Evolutionary conservation across 2,888 invertebrate species (phyloP).

Genomic region (Acanthoscelides obtectus): DNA sequence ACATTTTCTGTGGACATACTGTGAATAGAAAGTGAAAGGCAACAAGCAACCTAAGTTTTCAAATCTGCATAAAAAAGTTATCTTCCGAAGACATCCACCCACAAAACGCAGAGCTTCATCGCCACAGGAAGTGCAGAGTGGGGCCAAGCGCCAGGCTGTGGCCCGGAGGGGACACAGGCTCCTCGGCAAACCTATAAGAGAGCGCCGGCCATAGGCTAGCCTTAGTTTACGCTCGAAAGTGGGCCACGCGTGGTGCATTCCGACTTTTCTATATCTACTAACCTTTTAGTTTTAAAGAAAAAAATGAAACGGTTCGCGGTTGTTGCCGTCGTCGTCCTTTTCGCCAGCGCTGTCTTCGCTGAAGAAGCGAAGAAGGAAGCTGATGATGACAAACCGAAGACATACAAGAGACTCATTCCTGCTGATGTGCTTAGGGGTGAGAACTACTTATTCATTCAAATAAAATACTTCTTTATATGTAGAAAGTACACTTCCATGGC

Average conservation of each 20-base stretch:
- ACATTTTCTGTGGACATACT: too few relatives aligned
- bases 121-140: not conserved
- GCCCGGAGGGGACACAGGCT: not conserved
- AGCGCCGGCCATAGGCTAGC: constrained; percentile 4
- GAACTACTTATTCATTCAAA: not conserved
- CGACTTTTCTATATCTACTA: not conserved
- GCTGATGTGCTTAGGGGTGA: constrained; percentile 87
- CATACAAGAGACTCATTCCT: constrained; percentile 78
- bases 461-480: too few relatives aligned
- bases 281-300: constrained; percentile 1
- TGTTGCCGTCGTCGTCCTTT: constrained; percentile 51
- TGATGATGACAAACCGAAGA: constrained; percentile 55
- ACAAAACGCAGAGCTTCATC: not conserved
- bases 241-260: constrained; percentile 10
- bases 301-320: constrained; percentile 56
- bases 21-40: not conserved
- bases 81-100: not conserved
- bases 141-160: not conserved
- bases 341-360: constrained; percentile 40
- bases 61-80: not conserved
- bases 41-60: not conserved
- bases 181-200: constrained; percentile 3
- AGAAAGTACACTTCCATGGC: too few relatives aligned
- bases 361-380: constrained; percentile 18
- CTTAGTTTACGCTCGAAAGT: constrained; percentile 8